Base-by-base conservation (phyloP, 1,140 invertebrate genomes). In the Drosophila sechellia region DNA sequence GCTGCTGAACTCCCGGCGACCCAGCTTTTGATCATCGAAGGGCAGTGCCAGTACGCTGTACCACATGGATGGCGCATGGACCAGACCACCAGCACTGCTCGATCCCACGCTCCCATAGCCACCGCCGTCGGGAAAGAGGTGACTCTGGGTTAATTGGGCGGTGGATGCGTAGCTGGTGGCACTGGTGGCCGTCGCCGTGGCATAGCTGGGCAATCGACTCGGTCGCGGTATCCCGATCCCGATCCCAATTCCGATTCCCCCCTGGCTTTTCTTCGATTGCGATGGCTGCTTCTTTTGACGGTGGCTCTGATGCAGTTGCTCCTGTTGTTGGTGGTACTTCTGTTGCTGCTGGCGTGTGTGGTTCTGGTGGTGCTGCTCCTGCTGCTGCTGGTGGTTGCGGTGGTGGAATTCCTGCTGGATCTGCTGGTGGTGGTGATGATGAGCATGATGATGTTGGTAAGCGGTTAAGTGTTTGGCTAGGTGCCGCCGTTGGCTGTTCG, bases 11-110 rank as follows among this genome's bases (percentile, higher is more conserved):
- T 97, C 96, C 64, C 97, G 94, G 76, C 96, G 93, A 66, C 96
- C 97, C 81, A 97, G 95, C 92, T 97, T 96, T 94, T 97, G 96
- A 93, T 98, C 97, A 86, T 97, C 96, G 93, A 98, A 98, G 74
- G 97, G 97, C 81, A 98, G 94, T 65, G 97, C 97, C 92, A 98
- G 94, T 70, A 98, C 94, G 59, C 96, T 97, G 94, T 97, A 97
- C 97, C 96, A 97, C 84, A 96, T 94, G 69, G 96, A 96, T 65
- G 96, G 95, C 93, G 96, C 94, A 8, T 52, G 65, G 5, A 75
- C 83, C 34, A 73, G 72, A 8, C 74, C 74, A n/a, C 61, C 70
- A 25, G 72, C 74, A 13, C 64, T 68, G 20, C 79, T 78, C 4
- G 89, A 90, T 5, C 79, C 68, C 5, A 78, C 66, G 59, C 77